Evolutionary conservation across 2,113 vertebrate genomes (phyloP).

Genomic region (Rhinolophus ferrumequinum): DNA sequence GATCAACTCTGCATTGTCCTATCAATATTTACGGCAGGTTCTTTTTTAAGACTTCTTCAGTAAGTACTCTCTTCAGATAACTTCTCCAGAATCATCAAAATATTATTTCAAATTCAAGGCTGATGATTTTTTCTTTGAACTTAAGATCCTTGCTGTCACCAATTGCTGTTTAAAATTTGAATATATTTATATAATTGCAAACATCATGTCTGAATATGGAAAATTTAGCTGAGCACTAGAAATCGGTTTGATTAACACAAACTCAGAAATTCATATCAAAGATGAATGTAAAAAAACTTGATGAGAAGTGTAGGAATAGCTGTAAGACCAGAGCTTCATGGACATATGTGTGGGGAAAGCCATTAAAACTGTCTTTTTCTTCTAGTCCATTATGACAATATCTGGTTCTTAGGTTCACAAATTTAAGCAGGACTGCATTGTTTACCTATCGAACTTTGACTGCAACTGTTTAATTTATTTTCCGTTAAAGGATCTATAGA

Average conservation of each 20-base stretch:
- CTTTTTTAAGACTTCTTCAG: not conserved
- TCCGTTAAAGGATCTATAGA: not conserved
- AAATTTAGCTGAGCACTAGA: not conserved
- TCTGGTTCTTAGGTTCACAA: not conserved
- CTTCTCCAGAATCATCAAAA: not conserved
- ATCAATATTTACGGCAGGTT: not conserved
- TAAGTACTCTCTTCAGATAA: not conserved
- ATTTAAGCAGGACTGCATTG: not conserved
- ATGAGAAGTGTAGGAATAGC: not conserved
- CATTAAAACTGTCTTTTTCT: not conserved
- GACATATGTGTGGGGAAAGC: not conserved
- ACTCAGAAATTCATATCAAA: not conserved
- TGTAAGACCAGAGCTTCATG: not conserved
- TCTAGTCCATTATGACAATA: not conserved
- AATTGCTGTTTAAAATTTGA: not conserved
- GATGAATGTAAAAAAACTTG: not conserved
- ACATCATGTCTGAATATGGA: not conserved
- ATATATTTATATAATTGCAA: not conserved
- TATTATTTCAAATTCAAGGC: not conserved
- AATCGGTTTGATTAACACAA: conserved; percentile 22
- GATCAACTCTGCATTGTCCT: not conserved
- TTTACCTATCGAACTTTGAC: not conserved
- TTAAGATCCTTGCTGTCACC: not conserved
- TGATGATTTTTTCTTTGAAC: not conserved
- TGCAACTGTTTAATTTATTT: conserved; percentile 8